Base-by-base conservation (phyloP, 2,113 vertebrate genomes). In the Oryctolagus cuniculus region DNA sequence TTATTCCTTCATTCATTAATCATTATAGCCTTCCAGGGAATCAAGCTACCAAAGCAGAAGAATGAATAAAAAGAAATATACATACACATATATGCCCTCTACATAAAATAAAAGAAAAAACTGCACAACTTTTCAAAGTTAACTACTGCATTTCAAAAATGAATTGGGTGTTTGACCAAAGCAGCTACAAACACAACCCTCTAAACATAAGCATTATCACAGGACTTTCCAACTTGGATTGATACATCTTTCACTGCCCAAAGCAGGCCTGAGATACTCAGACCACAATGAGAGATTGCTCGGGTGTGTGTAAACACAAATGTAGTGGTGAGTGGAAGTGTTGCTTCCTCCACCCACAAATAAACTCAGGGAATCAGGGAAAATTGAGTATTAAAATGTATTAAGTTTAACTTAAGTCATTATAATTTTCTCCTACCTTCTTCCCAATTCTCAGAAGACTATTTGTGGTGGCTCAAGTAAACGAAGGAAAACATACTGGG, bases 371-470 rank as follows among this genome's bases (percentile, higher is more conserved):
- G 80, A 70, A 49, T 19, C 1, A 19, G 15, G 3, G 70, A 93
- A 95, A 67, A 49, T 44, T 44, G 36, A 82, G n/a, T 92, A 86
- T 25, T 83, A 96, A 95, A 95, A 96, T 97, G 69, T 27, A 91
- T 83, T 61, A 98, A 95, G 89, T 97, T 97, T 78, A 96, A 79
- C 72, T 97, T 96, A 98, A 98, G 96, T 97, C 93, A 96, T 96
- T 49, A 94, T 93, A 94, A 95, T 97, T 97, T 97, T 96, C 90
- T 97, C 93, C 79, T 89, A 96, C 55, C 6, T 73, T 83, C 51
- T 95, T 90, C 84, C 15, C 29, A 69, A 58, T 78, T 92, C 73
- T 95, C 90, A 94, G 91, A 96, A 97, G 74, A 88, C 22, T 92
- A 95, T 96, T 94, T 95, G 95, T 92, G 64, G 93, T 91, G 86